Percentiles rank a stretch among this genome's conserved stretches.
Evolutionary conservation across 2,888 invertebrate species (phyloP).

Genomic region (Mimachlamys varia): DNA sequence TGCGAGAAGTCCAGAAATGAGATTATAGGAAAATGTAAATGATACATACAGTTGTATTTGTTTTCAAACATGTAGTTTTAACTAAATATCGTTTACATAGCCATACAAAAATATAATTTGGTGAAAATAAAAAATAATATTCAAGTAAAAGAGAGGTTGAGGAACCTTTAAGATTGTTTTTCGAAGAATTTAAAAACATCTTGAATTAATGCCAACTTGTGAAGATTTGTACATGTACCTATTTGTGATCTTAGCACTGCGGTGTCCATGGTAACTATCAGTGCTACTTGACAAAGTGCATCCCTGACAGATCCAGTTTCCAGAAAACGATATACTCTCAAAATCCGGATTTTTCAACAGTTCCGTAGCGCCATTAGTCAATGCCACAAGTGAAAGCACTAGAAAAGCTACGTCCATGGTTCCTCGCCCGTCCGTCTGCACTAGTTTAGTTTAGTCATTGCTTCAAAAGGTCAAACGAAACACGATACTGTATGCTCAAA

Average conservation of each 20-base stretch:
- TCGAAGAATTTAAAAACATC: no score
- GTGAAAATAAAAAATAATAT: no score
- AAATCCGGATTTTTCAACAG: conserved; percentile 44
- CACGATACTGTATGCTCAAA: neutral
- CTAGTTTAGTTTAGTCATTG: neutral
- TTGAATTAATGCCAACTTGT: no score
- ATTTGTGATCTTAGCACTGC: conserved; percentile 41
- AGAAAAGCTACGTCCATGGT: neutral
- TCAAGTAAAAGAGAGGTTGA: no score
- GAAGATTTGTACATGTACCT: conserved; percentile 41
- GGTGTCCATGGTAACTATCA: conserved; percentile 42
- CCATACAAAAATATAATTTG: no score
- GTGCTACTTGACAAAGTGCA: conserved; percentile 32
- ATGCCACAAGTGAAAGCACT: neutral
- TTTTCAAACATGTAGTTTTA: no score
- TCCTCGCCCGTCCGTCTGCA: neutral
- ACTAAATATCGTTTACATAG: no score
- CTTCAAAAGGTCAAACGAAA: neutral
- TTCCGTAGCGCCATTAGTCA: neutral
- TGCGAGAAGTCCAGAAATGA: no score
- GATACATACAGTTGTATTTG: no score
- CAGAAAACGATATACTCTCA: conserved; percentile 39
- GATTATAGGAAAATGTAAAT: no score
- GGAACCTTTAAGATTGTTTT: no score
- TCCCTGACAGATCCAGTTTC: conserved; percentile 36